phyloP scores from a whole-genome alignment of 2,888 invertebrate species.

The Drosophila putrida region DNA sequence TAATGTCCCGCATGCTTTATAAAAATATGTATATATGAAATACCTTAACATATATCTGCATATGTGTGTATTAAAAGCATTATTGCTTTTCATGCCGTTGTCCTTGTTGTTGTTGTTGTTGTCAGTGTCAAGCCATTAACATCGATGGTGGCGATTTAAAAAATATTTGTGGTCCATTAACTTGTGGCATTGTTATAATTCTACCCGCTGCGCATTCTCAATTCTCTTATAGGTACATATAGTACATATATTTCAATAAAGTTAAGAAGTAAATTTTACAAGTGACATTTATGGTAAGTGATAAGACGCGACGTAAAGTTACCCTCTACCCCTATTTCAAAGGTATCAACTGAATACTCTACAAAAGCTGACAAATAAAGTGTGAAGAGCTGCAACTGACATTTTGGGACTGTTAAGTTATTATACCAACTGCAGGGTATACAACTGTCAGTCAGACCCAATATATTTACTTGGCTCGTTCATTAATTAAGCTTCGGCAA shows the following conservation, averaged over 20 bases:
- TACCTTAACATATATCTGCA: slow-evolving; percentile 16
- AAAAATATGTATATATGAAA: background rate
- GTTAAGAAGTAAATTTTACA: slow-evolving; percentile 14
- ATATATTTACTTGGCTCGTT: slow-evolving; percentile 33
- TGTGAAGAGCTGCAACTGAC: background rate
- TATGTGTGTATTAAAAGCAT: slow-evolving; percentile 48
- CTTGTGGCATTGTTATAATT: slow-evolving; percentile 46
- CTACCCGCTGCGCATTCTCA: slow-evolving; percentile 28
- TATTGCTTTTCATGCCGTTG: slow-evolving; percentile 51
- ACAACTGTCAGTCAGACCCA: slow-evolving; percentile 9
- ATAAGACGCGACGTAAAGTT: background rate
- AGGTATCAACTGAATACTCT: background rate
- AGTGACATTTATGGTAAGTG: slow-evolving; percentile 3
- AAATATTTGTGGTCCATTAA: slow-evolving; percentile 65
- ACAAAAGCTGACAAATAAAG: too few relatives aligned
- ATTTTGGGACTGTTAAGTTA: background rate
- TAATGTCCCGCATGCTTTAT: slow-evolving; percentile 24
- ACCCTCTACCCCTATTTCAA: background rate
- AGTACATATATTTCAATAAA: slow-evolving; percentile 25
- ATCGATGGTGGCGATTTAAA: slow-evolving; percentile 41
- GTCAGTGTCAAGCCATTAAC: slow-evolving; percentile 29
- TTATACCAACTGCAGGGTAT: slow-evolving; percentile 1
- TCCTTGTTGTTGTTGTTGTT: slow-evolving; percentile 7
- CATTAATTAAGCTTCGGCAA: slow-evolving; percentile 61
- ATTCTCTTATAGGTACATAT: slow-evolving; percentile 1